Evolutionary conservation across 2,113 vertebrate genomes (phyloP).

Genomic region (Rhynchomys soricoides): DNA sequence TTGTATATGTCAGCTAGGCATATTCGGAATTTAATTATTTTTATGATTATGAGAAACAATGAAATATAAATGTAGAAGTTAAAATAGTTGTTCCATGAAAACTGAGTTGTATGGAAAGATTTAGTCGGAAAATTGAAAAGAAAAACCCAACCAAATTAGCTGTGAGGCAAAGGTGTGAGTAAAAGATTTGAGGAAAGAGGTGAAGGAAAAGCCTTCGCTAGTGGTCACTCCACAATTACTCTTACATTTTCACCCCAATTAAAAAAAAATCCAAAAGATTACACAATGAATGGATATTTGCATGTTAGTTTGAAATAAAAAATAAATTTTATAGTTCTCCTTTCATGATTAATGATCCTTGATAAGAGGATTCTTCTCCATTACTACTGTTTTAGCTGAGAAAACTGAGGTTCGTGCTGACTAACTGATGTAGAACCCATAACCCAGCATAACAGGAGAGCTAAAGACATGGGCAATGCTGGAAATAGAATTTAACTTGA

Average conservation of each 20-base stretch:
- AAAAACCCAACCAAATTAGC: neutral
- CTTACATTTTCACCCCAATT: conserved; percentile 24
- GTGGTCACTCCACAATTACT: neutral
- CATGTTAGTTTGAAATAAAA: conserved; percentile 29
- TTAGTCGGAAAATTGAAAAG: neutral
- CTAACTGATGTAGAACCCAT: neutral
- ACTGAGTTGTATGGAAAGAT: neutral
- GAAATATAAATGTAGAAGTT: conserved; percentile 1
- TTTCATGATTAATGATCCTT: conserved; percentile 31
- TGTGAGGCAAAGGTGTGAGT: neutral
- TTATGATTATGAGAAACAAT: neutral
- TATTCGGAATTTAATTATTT: neutral
- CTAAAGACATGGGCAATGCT: neutral
- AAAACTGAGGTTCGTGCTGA: neutral
- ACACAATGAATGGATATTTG: neutral
- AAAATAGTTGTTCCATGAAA: neutral
- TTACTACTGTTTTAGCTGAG: neutral
- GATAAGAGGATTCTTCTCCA: neutral
- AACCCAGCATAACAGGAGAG: neutral
- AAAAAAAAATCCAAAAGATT: neutral
- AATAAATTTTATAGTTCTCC: neutral
- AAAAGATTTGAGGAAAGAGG: neutral
- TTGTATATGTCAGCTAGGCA: neutral
- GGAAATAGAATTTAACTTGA: neutral
- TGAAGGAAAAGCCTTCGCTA: neutral